Evolutionary conservation across 2,888 invertebrate species (phyloP).

Genomic region (Cryptosula pallasiana): DNA sequence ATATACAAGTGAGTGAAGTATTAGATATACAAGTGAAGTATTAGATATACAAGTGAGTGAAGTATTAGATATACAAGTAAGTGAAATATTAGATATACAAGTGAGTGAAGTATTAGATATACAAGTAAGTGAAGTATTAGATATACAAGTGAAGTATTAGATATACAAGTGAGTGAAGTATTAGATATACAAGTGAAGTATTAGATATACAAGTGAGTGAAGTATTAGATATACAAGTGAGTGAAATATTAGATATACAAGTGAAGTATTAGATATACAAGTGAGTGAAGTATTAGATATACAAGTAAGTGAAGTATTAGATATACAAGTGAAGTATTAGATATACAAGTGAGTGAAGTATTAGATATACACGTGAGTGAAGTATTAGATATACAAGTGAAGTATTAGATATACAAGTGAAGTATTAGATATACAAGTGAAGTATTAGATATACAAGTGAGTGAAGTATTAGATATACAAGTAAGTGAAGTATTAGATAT

Average conservation of each 20-base stretch:
- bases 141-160: constrained; percentile 55
- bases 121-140: constrained; percentile 54
- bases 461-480: constrained; percentile 54
- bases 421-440: constrained; percentile 55
- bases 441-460: constrained; percentile 55
- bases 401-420: constrained; percentile 55
- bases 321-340: constrained; percentile 55
- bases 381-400: constrained; percentile 55
- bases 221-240: constrained; percentile 55
- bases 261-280: constrained; percentile 56
- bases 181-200: constrained; percentile 55
- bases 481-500: constrained; percentile 54
- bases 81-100: constrained; percentile 54
- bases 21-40: constrained; percentile 55
- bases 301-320: constrained; percentile 54
- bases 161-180: constrained; percentile 54
- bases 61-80: constrained; percentile 55
- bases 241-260: too few species aligned
- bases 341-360: constrained; percentile 54
- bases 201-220: constrained; percentile 54
- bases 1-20: constrained; percentile 54
- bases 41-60: constrained; percentile 54
- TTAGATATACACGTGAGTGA: constrained; percentile 54
- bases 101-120: constrained; percentile 54
- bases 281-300: constrained; percentile 54